A percentile compares a stretch with the other conserved stretches of the same genome.
phyloP scores from a whole-genome alignment of 1,140 invertebrate species.

The Dryas iulia region DNA sequence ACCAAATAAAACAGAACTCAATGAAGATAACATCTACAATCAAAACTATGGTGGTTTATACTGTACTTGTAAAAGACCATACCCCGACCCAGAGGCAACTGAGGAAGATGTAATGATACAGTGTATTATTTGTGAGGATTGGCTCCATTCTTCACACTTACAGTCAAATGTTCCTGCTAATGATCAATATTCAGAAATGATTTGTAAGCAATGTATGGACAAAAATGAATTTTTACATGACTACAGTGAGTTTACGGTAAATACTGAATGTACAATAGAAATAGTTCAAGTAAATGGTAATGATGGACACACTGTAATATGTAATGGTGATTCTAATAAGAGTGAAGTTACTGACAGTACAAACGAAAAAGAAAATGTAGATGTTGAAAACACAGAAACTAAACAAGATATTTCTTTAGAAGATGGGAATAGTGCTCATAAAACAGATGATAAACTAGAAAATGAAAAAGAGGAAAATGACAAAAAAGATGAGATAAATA shows the following conservation, averaged over 20 bases:
- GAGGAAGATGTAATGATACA: slow-evolving; percentile 97
- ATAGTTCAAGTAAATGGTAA: slow-evolving; percentile 23
- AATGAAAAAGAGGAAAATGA: background rate
- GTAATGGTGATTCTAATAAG: slow-evolving; percentile 19
- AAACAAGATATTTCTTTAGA: background rate
- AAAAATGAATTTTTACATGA: slow-evolving; percentile 87
- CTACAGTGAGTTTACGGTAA: slow-evolving; percentile 81
- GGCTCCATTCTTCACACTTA: slow-evolving; percentile 95
- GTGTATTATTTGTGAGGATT: slow-evolving; percentile 98
- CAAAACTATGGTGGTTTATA: slow-evolving; percentile 97
- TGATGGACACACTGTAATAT: slow-evolving; percentile 16
- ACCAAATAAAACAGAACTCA: slow-evolving; percentile 85
- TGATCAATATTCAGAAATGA: slow-evolving; percentile 89
- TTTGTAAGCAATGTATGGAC: slow-evolving; percentile 87
- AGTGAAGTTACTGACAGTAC: background rate
- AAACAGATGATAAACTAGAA: background rate
- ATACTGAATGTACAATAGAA: slow-evolving; percentile 41
- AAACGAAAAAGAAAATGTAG: slow-evolving; percentile 8
- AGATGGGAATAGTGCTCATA: background rate
- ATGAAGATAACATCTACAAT: slow-evolving; percentile 92
- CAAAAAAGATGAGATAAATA: slow-evolving; percentile 1
- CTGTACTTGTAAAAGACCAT: slow-evolving; percentile 95
- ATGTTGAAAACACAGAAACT: slow-evolving; percentile 14
- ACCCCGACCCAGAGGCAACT: slow-evolving; percentile 93
- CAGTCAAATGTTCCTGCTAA: slow-evolving; percentile 81